Percentiles rank a stretch among this genome's conserved stretches.
phyloP scores from a whole-genome alignment of 2,888 invertebrate species.

The Nasonovia ribisnigri region DNA sequence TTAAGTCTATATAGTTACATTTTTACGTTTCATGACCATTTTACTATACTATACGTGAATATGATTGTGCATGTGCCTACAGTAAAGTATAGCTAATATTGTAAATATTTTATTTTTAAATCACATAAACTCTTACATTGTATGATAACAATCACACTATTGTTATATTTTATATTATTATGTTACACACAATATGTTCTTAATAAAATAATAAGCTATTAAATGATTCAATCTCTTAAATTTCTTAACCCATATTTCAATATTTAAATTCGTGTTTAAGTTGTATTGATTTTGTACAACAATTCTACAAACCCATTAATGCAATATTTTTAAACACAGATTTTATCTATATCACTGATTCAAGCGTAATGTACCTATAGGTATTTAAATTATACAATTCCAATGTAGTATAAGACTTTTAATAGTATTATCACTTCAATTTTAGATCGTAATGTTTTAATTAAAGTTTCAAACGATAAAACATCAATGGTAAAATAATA shows the following conservation, averaged over 20 bases:
- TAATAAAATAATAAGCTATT: not conserved
- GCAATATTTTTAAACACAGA: not conserved
- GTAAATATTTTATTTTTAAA: not conserved
- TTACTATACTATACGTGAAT: not conserved
- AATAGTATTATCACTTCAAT: no score
- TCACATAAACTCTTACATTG: not conserved
- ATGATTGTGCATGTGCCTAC: not conserved
- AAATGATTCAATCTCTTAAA: not conserved
- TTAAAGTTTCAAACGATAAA: no score
- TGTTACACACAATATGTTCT: not conserved
- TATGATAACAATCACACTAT: not conserved
- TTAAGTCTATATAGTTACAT: not conserved
- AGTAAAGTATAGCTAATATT: not conserved
- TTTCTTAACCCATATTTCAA: not conserved
- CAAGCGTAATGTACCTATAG: not conserved
- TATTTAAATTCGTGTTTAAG: not conserved
- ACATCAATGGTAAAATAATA: no score
- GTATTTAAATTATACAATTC: not conserved
- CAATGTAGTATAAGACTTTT: not conserved
- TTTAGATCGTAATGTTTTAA: no score
- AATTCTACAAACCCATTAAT: not conserved
- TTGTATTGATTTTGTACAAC: not conserved
- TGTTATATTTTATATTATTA: not conserved
- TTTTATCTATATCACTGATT: not conserved
- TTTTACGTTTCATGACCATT: not conserved